Conservation (phyloP, 2,113 vertebrate genomes). For the Podarcis raffonei region DNA sequence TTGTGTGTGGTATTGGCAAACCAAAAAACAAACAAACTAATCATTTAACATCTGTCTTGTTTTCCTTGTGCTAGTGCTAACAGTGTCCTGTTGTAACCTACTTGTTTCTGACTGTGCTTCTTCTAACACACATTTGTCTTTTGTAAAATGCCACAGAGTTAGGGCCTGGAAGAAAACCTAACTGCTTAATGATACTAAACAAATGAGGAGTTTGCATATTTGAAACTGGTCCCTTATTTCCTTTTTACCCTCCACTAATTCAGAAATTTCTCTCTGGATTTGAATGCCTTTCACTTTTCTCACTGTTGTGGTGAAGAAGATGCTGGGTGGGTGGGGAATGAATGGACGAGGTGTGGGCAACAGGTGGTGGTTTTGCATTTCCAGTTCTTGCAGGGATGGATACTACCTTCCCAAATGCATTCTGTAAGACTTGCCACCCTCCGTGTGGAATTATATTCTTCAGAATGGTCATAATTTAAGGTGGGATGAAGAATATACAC, state of each 20-base stretch:
- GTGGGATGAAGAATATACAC: background rate
- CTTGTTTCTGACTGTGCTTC: constrained; percentile 65
- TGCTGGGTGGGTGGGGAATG: background rate
- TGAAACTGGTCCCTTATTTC: constrained; percentile 57
- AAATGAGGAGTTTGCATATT: constrained; percentile 82
- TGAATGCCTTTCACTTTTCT: constrained; percentile 69
- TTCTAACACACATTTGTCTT: constrained; percentile 71
- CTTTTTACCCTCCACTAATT: constrained; percentile 40
- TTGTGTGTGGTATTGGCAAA: constrained; percentile 62
- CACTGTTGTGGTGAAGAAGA: constrained; percentile 56
- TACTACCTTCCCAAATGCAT: constrained; percentile 53
- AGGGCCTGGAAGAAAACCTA: constrained; percentile 58
- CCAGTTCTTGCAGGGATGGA: constrained; percentile 60
- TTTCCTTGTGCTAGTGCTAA: constrained; percentile 77
- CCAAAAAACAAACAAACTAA: constrained; percentile 67
- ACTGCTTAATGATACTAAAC: constrained; percentile 67
- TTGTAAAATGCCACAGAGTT: constrained; percentile 59
- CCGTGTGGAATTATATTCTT: constrained; percentile 55
- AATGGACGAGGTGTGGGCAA: constrained; percentile 46
- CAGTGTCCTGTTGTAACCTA: constrained; percentile 62
- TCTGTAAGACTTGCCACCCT: constrained; percentile 37
- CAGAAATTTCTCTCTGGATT: constrained; percentile 67
- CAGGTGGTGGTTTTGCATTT: constrained; percentile 62
- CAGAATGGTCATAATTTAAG: background rate
- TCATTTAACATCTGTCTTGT: constrained; percentile 84